Evolutionary conservation across 2,113 vertebrate species (phyloP).

Genomic region (Canis aureus): DNA sequence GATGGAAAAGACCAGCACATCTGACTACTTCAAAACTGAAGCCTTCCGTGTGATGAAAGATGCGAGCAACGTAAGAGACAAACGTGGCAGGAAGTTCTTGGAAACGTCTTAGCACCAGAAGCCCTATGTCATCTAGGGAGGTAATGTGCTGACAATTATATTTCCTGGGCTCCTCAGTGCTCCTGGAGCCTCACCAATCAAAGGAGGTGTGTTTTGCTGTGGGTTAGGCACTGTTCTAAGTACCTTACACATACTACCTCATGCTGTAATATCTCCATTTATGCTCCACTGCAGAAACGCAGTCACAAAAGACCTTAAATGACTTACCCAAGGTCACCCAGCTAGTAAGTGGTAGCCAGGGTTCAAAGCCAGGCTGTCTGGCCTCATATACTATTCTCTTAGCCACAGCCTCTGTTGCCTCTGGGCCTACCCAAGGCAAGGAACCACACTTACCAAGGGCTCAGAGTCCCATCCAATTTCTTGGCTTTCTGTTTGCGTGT

Average conservation of each 20-base stretch:
- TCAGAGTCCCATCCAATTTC: conserved; percentile 94
- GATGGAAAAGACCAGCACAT: not conserved
- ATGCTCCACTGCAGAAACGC: not conserved
- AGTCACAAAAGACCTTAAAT: not conserved
- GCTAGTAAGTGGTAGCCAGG: not conserved
- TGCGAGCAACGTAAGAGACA: not conserved
- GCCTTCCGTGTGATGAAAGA: not conserved
- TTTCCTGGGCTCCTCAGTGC: not conserved
- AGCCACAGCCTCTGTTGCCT: not conserved
- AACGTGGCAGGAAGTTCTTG: not conserved
- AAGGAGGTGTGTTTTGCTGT: not conserved
- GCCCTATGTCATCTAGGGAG: not conserved
- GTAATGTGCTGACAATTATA: not conserved
- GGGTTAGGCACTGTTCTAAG: not conserved
- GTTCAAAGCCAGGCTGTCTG: not conserved
- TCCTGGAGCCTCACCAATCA: not conserved
- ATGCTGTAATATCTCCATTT: not conserved
- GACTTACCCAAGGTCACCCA: not conserved
- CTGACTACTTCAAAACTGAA: not conserved
- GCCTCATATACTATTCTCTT: not conserved
- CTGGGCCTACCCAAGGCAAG: not conserved
- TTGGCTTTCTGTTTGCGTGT: conserved; percentile 93
- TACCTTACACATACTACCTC: not conserved
- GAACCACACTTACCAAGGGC: conserved; percentile 90
- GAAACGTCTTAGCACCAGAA: not conserved